phyloP scores from a whole-genome alignment of 2,797 vertebrate genomes.

The Microctenopoma steveboyesi region DNA sequence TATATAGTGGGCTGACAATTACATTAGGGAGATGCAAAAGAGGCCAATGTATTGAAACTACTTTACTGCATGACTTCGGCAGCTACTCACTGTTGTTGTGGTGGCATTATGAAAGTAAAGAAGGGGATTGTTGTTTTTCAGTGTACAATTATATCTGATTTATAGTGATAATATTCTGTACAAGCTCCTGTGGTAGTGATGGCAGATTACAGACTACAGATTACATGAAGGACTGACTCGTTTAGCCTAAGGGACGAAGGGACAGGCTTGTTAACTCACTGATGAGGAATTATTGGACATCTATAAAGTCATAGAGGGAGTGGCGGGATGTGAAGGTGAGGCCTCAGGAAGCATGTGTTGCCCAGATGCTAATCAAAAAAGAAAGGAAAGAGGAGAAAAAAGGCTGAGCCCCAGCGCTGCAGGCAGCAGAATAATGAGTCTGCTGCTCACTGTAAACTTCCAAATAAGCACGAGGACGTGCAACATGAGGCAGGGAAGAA shows the following conservation, averaged over 20 bases:
- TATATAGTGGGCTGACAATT: conserved; percentile 2
- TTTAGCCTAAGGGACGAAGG: not conserved
- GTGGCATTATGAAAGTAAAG: not conserved
- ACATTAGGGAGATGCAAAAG: not conserved
- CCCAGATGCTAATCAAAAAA: conserved; percentile 80
- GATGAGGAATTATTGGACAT: conserved; percentile 9
- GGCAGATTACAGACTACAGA: not conserved
- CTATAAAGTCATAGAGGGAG: conserved; percentile 14
- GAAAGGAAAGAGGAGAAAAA: conserved; percentile 35
- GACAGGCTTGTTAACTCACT: not conserved
- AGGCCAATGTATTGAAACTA: not conserved
- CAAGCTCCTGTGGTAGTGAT: not conserved
- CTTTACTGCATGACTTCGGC: conserved; percentile 1
- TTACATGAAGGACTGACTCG: not conserved
- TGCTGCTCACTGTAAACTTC: conserved; percentile 63
- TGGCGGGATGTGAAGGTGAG: conserved; percentile 55
- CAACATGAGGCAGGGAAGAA: conserved; percentile 2
- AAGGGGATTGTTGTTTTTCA: not conserved
- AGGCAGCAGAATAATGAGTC: conserved; percentile 75
- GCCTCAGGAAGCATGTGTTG: conserved; percentile 71
- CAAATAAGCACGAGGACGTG: conserved; percentile 35
- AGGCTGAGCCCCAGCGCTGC: conserved; percentile 49
- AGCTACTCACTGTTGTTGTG: not conserved
- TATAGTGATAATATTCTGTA: not conserved
- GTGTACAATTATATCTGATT: not conserved